phyloP scores from a whole-genome alignment of 2,888 invertebrate genomes.

The Dynastes grantii region DNA sequence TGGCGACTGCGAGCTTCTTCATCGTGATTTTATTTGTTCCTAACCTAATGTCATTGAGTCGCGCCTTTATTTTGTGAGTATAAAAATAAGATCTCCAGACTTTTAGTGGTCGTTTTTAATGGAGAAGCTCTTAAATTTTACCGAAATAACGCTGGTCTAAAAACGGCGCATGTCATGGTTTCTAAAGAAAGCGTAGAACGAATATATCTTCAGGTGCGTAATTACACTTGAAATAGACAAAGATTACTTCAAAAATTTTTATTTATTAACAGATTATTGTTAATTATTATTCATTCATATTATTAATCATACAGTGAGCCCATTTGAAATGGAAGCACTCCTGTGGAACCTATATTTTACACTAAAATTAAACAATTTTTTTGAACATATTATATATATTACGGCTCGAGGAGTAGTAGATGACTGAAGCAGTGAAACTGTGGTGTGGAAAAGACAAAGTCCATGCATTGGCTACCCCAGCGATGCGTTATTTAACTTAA shows the following conservation, averaged over 20 bases:
- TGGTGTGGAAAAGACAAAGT: too few species aligned
- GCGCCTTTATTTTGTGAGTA: slow-evolving; percentile 28
- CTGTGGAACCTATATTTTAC: too few species aligned
- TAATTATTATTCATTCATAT: too few species aligned
- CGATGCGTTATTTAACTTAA: too few species aligned
- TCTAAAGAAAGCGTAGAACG: slow-evolving; percentile 22
- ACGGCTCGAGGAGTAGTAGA: too few species aligned
- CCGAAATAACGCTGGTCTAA: slow-evolving; percentile 32
- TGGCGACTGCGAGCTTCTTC: not conserved
- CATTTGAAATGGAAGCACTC: too few species aligned
- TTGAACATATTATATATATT: too few species aligned
- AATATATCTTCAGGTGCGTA: not conserved
- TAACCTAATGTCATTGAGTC: not conserved
- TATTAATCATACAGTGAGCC: too few species aligned
- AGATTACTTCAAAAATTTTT: not conserved
- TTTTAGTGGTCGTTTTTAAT: slow-evolving; percentile 38
- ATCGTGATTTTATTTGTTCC: slow-evolving; percentile 6
- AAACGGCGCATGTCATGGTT: slow-evolving; percentile 11
- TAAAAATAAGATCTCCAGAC: slow-evolving; percentile 8
- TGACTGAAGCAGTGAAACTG: too few species aligned
- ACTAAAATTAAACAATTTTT: too few species aligned
- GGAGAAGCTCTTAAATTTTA: slow-evolving; percentile 30
- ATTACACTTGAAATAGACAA: slow-evolving; percentile 18
- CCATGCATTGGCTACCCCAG: too few species aligned
- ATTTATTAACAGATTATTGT: too few species aligned